phyloP scores from a whole-genome alignment of 92 coral and sea anemone genomes.

The Palythoa grandis region DNA sequence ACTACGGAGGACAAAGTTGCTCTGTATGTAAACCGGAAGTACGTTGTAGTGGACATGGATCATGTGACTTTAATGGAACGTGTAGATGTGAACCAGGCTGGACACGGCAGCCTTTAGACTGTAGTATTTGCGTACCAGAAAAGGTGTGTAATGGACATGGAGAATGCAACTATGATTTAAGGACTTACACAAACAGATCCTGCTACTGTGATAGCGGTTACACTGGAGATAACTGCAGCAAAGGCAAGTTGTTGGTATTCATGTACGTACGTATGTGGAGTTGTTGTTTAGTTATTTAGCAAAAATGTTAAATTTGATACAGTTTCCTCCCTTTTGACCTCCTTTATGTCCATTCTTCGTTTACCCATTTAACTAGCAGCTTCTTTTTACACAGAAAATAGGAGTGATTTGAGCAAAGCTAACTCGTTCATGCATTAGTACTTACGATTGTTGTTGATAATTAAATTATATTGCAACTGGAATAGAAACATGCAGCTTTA shows the following conservation, averaged over 20 bases:
- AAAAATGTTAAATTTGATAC: no score
- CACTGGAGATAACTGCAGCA: slow-evolving; percentile 62
- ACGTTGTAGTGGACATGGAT: slow-evolving; percentile 75
- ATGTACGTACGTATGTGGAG: neutral
- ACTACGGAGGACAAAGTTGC: slow-evolving; percentile 58
- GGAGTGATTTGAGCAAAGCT: no score
- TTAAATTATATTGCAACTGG: no score
- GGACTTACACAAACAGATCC: slow-evolving; percentile 50
- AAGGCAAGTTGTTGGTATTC: slow-evolving; percentile 35
- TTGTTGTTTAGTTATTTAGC: neutral
- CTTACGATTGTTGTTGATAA: no score
- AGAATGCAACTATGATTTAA: slow-evolving; percentile 60
- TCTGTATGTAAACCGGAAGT: slow-evolving; percentile 55
- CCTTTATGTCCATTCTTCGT: no score
- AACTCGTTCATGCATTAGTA: no score
- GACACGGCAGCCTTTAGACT: slow-evolving; percentile 61
- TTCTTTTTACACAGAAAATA: no score
- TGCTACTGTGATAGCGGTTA: slow-evolving; percentile 60
- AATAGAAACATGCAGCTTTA: no score
- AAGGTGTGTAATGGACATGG: slow-evolving; percentile 70
- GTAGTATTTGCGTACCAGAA: slow-evolving; percentile 60
- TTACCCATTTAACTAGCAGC: no score
- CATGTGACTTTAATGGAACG: slow-evolving; percentile 64
- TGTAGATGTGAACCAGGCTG: slow-evolving; percentile 69
- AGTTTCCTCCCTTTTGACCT: no score